Evolutionary conservation across 1,140 invertebrate genomes (phyloP), one percentile per base, ranked within the genome.

Genomic region (Tyrophagus putrescentiae): DNA sequence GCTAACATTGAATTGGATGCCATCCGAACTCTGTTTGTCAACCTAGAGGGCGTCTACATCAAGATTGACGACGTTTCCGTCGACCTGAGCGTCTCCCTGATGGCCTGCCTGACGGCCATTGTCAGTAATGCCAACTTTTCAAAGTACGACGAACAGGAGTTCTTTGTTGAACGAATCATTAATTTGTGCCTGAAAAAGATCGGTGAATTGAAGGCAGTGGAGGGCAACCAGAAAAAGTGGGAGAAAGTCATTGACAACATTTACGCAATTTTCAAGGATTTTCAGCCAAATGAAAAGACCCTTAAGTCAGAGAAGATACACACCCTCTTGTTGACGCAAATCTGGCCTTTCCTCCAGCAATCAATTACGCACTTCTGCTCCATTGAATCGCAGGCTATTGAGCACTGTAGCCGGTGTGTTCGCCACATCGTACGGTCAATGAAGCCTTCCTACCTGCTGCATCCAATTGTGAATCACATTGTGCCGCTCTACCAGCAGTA

Each of bases 161-260:
- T 61, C 4, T 28, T 63, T 11, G 59, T 60, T 27, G 33, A 57
- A 56, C 31, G 36, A 34, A 44, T 61, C 11, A 34, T 31, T 1
- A 50, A 45, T 2, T n/a, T 18, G 13, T 29, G 62, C 31, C 28
- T 11, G 3, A 25, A 28, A 25, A 31, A 45, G 25, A 60, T 53
- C 31, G 21, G 31, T 1, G 41, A 57, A 27, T 39, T 58, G 7
- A 53, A 16, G 4, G 27, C 39, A 11, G 53, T 18, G 7, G 16
- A 33, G 31, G 34, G 29, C 3, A 18, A 31, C 23, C 32, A 28
- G 7, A 4, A 16, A 21, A 60, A 56, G 39, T 31, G 31, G 27
- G 80, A 81, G 28, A 91, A 92, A n/a, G 81, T 82, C 23, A 74
- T 98, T 39, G 92, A 97, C 75, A 77, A 92, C 66, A 75, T 97